Conservation (phyloP, 2,797 vertebrate species). For the Coregonus ussuriensis region DNA sequence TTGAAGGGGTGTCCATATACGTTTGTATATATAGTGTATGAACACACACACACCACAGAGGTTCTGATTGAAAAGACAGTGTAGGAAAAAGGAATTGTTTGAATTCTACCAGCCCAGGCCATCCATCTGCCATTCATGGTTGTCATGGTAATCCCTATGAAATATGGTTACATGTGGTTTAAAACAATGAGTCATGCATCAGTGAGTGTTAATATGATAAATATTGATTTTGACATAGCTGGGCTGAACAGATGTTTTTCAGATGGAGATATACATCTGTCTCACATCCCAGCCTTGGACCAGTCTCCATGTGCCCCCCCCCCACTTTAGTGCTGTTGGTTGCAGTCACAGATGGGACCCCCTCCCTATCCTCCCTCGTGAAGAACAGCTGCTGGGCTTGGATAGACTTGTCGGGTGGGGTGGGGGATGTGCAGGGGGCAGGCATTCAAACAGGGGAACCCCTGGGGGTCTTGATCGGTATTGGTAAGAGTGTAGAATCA, state of each 20-base stretch:
- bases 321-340: slow-evolving; percentile 12
- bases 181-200: no score
- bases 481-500: no score
- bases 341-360: slow-evolving; percentile 54
- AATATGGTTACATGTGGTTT: not conserved
- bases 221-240: not conserved
- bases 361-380: slow-evolving; percentile 16
- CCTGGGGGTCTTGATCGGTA: slow-evolving; percentile 14
- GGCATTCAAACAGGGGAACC: slow-evolving; percentile 19
- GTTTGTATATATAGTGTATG: not conserved
- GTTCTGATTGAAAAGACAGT: not conserved
- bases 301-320: not conserved
- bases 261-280: not conserved
- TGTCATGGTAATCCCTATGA: not conserved
- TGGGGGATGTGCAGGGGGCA: not conserved
- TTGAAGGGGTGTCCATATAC: no score
- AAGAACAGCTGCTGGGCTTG: slow-evolving; percentile 61
- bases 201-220: not conserved
- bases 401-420: no score
- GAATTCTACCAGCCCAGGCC: not conserved
- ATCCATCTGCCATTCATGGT: not conserved
- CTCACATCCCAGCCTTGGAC: not conserved
- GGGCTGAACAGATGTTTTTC: not conserved
- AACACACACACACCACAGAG: not conserved
- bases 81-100: not conserved